These are phyloP conservation scores for Bibio marci DNA, from an alignment of 2,888 invertebrate species.

Conservation along the genomic window DNA sequence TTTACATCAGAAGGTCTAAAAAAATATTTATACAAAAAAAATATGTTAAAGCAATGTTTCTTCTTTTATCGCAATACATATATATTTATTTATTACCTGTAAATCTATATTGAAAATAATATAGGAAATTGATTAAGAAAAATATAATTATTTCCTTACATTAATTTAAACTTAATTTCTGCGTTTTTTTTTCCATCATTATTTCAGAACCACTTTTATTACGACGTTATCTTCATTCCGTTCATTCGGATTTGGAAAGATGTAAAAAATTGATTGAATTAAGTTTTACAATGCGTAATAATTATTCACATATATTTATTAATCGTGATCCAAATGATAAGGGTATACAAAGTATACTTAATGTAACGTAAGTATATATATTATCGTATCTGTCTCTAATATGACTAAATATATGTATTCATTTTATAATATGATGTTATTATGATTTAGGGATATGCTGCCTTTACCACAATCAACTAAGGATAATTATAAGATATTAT, in stretches of 20 bases:
- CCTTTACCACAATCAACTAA: constrained; percentile 47
- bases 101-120: too few relatives aligned
- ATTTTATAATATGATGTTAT: too few relatives aligned
- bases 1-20: too few relatives aligned
- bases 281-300: constrained; percentile 32
- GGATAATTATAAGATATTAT: constrained; percentile 46
- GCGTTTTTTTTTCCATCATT: neutral
- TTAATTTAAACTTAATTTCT: constrained; percentile 6
- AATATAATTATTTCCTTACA: too few relatives aligned
- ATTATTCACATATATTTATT: constrained; percentile 33
- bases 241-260: constrained; percentile 17
- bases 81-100: too few relatives aligned
- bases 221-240: constrained; percentile 19
- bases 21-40: too few relatives aligned
- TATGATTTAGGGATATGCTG: constrained; percentile 49
- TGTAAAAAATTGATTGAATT: constrained; percentile 20
- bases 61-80: too few relatives aligned
- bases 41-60: too few relatives aligned
- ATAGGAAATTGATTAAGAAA: too few relatives aligned
- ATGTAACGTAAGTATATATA: constrained; percentile 3
- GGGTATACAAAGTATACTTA: neutral
- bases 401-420: too few relatives aligned
- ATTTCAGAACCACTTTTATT: constrained; percentile 18
- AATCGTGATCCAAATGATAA: constrained; percentile 30
- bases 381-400: too few relatives aligned